A percentile compares a stretch with the other conserved stretches of the same genome.
phyloP scores from a whole-genome alignment of 2,113 vertebrate genomes.

The Labeo rohita region DNA sequence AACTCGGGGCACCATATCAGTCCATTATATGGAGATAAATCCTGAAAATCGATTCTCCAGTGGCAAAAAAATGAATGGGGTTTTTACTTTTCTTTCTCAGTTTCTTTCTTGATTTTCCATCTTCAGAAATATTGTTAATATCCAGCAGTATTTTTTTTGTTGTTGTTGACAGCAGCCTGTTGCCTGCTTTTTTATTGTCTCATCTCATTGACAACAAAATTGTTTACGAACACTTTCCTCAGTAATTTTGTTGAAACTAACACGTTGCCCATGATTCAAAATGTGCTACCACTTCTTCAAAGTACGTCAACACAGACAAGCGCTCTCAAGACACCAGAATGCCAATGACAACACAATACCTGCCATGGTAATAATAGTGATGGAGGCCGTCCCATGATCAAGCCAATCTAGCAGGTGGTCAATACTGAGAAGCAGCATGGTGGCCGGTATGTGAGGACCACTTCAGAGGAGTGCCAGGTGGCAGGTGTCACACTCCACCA shows the following conservation, averaged over 20 bases:
- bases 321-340: neutral
- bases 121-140: neutral
- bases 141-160: neutral
- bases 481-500: constrained; percentile 48
- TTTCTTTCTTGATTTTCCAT: neutral
- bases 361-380: neutral
- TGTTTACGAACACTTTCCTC: neutral
- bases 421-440: constrained; percentile 47
- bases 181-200: neutral
- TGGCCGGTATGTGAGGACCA: constrained; percentile 15
- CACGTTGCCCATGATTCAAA: neutral
- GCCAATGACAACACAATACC: constrained; percentile 17
- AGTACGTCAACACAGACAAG: neutral
- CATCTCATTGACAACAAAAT: neutral
- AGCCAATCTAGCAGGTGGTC: constrained; percentile 59
- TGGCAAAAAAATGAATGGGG: too few species aligned
- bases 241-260: neutral
- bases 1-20: too few species aligned
- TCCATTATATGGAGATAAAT: too few species aligned
- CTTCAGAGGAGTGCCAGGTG: constrained; percentile 54
- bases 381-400: constrained; percentile 26
- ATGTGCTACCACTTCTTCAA: neutral
- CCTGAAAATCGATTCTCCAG: too few species aligned
- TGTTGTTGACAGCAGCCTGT: neutral
- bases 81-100: too few species aligned